Conservation (phyloP, 1,140 invertebrate genomes). For the Sitobion miscanthi region DNA sequence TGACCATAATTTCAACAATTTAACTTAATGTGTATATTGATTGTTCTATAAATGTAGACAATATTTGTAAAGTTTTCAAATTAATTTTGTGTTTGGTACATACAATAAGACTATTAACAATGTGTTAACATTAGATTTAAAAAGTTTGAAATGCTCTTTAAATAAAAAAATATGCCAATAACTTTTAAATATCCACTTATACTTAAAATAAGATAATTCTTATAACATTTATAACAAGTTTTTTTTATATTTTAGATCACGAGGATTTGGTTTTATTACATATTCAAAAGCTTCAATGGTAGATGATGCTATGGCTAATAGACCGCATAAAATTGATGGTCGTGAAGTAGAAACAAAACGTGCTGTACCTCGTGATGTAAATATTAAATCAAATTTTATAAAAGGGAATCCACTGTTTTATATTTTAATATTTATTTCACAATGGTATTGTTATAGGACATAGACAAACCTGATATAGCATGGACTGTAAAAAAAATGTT, state of each 20-base stretch:
- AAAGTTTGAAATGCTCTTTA: neutral
- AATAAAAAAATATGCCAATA: too few relatives aligned
- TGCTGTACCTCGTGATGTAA: constrained; percentile 79
- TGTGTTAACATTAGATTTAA: too few relatives aligned
- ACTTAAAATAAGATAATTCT: too few relatives aligned
- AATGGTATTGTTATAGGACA: constrained; percentile 71
- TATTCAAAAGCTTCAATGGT: constrained; percentile 90
- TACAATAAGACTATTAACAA: too few relatives aligned
- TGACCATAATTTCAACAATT: neutral
- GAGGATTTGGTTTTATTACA: constrained; percentile 97
- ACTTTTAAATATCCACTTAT: neutral
- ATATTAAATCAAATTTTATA: constrained; percentile 36
- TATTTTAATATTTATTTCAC: neutral
- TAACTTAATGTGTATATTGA: neutral
- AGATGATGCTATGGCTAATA: constrained; percentile 88
- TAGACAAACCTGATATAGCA: constrained; percentile 86
- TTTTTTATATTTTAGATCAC: constrained; percentile 67
- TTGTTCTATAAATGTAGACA: neutral
- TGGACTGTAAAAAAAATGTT: constrained; percentile 95
- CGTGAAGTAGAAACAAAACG: constrained; percentile 95
- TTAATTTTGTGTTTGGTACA: neutral
- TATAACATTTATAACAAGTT: too few relatives aligned
- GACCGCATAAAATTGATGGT: constrained; percentile 81
- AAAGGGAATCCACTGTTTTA: neutral
- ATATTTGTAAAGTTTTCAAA: too few relatives aligned